A percentile compares a stretch with the other conserved stretches of the same genome.
phyloP scores from a whole-genome alignment of 2,113 vertebrate genomes.

The Tricholaema leucomelas region DNA sequence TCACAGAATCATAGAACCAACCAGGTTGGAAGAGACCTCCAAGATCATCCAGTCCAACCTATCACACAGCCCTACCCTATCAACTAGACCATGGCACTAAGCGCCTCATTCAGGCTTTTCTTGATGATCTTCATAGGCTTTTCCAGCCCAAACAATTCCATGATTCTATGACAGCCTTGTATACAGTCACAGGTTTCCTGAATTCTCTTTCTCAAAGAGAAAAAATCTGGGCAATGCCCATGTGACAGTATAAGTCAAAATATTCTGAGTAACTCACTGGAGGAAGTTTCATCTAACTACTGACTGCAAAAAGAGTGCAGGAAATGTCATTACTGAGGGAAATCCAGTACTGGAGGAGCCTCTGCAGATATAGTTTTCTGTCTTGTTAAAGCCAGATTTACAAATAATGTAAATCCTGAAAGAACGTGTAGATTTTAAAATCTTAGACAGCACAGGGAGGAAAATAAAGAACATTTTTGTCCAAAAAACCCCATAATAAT shows the following conservation, averaged over 20 bases:
- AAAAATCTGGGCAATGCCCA: neutral
- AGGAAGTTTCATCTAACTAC: neutral
- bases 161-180: neutral
- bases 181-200: neutral
- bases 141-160: too few species aligned
- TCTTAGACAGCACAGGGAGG: neutral
- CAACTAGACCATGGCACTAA: too few species aligned
- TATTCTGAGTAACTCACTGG: neutral
- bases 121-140: too few species aligned
- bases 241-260: neutral
- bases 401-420: neutral
- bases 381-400: neutral
- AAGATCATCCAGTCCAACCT: too few species aligned
- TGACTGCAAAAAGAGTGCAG: neutral
- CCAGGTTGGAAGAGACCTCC: too few species aligned
- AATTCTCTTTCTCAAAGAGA: neutral
- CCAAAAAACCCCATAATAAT: neutral
- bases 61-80: too few species aligned
- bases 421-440: neutral
- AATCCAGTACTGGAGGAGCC: too few species aligned
- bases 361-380: neutral
- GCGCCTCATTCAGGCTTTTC: too few species aligned
- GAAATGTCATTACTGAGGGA: neutral
- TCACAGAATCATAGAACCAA: too few species aligned
- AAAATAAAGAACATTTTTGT: fast-evolving